Evolutionary conservation across 1,140 invertebrate genomes (phyloP).

Genomic region (Drosophila santomea): DNA sequence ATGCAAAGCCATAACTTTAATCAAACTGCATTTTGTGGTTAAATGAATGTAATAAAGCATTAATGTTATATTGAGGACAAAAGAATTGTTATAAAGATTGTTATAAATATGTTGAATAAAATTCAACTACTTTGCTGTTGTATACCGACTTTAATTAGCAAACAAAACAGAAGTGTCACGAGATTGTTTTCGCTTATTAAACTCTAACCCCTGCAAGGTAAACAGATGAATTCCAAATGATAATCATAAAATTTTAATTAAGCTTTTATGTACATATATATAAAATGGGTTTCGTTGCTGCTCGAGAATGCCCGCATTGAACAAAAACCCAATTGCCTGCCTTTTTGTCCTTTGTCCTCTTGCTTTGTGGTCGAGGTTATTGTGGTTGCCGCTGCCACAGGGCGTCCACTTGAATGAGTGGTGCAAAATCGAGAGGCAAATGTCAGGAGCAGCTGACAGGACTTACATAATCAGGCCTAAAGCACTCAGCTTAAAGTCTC

Average conservation of each 20-base stretch:
- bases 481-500: conserved; percentile 39
- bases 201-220: conserved; percentile 32
- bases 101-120: no score
- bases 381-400: conserved; percentile 5
- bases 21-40: neutral
- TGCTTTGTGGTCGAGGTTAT: conserved; percentile 22
- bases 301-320: conserved; percentile 23
- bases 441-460: conserved; percentile 49
- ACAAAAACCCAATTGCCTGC: conserved; percentile 24
- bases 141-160: conserved; percentile 17
- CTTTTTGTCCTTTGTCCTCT: conserved; percentile 21
- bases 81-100: no score
- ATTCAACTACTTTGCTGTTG: neutral
- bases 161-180: conserved; percentile 18
- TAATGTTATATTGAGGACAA: no score
- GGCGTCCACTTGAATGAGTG: conserved; percentile 40
- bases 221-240: conserved; percentile 53
- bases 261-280: conserved; percentile 47
- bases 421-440: conserved; percentile 35
- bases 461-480: conserved; percentile 20
- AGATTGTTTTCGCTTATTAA: conserved; percentile 17
- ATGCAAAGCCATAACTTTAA: neutral
- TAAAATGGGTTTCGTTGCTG: conserved; percentile 14
- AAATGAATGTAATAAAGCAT: no score
- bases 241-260: conserved; percentile 74